Evolutionary conservation across 2,888 invertebrate genomes (phyloP).

Genomic region (Pherbina coryleti): DNA sequence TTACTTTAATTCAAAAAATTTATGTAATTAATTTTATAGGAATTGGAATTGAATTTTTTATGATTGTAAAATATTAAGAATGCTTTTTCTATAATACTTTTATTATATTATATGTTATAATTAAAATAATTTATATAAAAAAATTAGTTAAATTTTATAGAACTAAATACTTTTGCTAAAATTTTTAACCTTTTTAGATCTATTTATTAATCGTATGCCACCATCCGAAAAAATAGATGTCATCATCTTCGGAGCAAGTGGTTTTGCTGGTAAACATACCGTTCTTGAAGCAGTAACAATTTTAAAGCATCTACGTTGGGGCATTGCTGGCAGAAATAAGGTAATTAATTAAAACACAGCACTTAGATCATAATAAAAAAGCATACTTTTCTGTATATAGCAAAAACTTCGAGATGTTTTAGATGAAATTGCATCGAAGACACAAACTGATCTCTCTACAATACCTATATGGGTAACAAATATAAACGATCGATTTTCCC

Average conservation of each 20-base stretch:
- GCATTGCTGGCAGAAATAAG: constrained; percentile 81
- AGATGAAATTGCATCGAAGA: constrained; percentile 66
- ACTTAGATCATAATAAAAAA: background rate
- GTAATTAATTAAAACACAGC: constrained; percentile 37
- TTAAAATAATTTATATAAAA: too few relatives aligned
- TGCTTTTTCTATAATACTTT: too few relatives aligned
- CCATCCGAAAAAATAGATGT: constrained; percentile 73
- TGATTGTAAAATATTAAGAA: too few relatives aligned
- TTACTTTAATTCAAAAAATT: too few relatives aligned
- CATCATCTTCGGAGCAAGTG: constrained; percentile 91
- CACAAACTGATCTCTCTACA: constrained; percentile 70
- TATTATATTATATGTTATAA: too few relatives aligned
- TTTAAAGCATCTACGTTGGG: constrained; percentile 78
- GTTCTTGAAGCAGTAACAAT: constrained; percentile 74
- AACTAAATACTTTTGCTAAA: background rate
- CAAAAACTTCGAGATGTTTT: constrained; percentile 69
- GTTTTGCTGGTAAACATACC: constrained; percentile 86
- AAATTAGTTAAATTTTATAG: too few relatives aligned
- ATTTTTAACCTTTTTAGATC: constrained; percentile 7
- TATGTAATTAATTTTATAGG: too few relatives aligned
- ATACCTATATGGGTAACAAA: constrained; percentile 82
- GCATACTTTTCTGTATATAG: constrained; percentile 40
- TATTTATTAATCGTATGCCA: constrained; percentile 4
- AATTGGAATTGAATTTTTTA: too few relatives aligned
- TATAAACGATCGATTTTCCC: constrained; percentile 76